phyloP scores from a whole-genome alignment of 2,797 vertebrate species.

The Acropternis orthonyx region DNA sequence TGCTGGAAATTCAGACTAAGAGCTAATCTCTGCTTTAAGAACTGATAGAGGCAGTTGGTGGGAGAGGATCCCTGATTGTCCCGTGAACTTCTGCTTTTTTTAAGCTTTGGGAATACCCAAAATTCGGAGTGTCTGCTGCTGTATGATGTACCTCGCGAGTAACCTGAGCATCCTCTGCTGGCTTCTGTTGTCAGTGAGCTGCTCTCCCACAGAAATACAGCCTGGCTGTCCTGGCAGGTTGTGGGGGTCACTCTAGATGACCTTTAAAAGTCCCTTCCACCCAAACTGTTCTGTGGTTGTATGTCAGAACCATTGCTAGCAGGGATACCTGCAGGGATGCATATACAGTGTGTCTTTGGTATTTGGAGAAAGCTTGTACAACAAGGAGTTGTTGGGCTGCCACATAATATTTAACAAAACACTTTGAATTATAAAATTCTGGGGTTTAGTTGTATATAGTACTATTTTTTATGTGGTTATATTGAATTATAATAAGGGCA shows the following conservation, averaged over 20 bases:
- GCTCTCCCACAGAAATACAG: not conserved
- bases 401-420: not conserved
- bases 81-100: not conserved
- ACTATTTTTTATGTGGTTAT: fast-evolving
- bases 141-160: fast-evolving
- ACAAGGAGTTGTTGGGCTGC: not conserved
- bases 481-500: no score
- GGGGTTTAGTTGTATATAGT: fast-evolving
- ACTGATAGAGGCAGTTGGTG: not conserved
- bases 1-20: not conserved
- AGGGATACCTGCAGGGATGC: not conserved
- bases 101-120: not conserved
- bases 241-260: not conserved
- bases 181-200: not conserved
- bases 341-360: fast-evolving
- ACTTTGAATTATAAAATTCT: not conserved
- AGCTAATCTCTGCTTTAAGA: not conserved
- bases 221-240: not conserved
- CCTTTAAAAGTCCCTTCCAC: not conserved
- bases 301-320: not conserved
- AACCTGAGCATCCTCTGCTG: not conserved
- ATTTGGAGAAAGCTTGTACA: not conserved
- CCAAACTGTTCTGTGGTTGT: not conserved
- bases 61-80: not conserved
- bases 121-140: not conserved